Conservation (phyloP, 2,113 vertebrate species). For the Ciconia stormi region DNA sequence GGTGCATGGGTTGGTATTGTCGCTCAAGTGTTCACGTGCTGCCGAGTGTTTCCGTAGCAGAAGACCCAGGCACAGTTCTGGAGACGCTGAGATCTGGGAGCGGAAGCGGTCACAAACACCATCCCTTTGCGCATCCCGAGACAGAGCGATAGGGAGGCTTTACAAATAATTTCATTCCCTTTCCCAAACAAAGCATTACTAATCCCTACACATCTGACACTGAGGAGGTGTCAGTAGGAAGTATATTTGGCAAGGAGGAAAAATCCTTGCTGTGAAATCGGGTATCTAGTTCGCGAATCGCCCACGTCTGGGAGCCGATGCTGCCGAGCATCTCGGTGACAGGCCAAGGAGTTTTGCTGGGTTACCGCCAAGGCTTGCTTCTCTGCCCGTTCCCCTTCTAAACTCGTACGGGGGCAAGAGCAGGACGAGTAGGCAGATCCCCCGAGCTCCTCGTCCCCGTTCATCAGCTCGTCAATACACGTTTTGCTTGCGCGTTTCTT, state of each 20-base stretch:
- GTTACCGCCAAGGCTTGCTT: no score
- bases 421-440: not conserved
- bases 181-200: not conserved
- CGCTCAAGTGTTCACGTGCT: not conserved
- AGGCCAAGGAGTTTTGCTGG: not conserved
- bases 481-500: not conserved
- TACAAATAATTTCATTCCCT: no score
- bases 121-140: not conserved
- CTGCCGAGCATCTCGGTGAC: not conserved
- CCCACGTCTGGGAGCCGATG: not conserved
- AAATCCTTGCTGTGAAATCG: not conserved
- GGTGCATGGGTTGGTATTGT: accelerated
- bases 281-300: not conserved
- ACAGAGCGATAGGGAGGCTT: not conserved
- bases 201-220: no score
- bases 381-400: not conserved
- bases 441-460: not conserved
- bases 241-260: not conserved
- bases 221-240: not conserved
- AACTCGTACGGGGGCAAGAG: not conserved
- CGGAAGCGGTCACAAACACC: not conserved
- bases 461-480: not conserved
- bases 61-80: not conserved
- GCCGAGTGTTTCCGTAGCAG: not conserved
- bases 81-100: not conserved